phyloP scores from a whole-genome alignment of 1,140 invertebrate species.

The Saxidomus purpurata region DNA sequence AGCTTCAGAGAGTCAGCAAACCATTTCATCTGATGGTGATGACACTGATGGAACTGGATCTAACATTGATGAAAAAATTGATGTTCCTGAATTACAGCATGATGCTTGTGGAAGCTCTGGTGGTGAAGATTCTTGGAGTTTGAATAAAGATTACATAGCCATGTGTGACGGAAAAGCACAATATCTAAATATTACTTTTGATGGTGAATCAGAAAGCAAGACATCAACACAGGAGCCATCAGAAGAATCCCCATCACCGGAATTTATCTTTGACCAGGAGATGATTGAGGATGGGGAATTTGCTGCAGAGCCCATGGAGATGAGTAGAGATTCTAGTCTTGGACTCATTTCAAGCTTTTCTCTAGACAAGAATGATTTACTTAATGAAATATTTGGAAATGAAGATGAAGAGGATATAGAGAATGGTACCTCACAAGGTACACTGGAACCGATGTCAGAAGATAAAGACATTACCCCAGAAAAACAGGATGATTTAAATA shows the following conservation, averaged over 20 bases:
- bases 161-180: constrained; percentile 58
- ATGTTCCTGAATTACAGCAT: constrained; percentile 34
- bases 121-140: constrained; percentile 64
- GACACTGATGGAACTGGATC: constrained; percentile 37
- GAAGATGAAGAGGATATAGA: constrained; percentile 56
- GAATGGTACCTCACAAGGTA: constrained; percentile 33
- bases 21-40: constrained; percentile 23
- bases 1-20: constrained; percentile 2
- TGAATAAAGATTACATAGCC: constrained; percentile 45
- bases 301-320: constrained; percentile 48
- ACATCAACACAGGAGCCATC: constrained; percentile 55
- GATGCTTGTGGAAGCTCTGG: constrained; percentile 56
- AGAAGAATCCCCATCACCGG: constrained; percentile 60
- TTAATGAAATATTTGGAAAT: constrained; percentile 52
- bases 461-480: constrained; percentile 51
- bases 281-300: constrained; percentile 69
- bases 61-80: constrained; percentile 48
- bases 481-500: constrained; percentile 53
- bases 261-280: constrained; percentile 67
- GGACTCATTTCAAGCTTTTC: constrained; percentile 60
- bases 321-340: constrained; percentile 56
- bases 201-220: constrained; percentile 65
- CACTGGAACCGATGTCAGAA: constrained; percentile 50
- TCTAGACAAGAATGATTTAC: constrained; percentile 55
- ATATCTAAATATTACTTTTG: constrained; percentile 66